Conservation (phyloP, 2,113 vertebrate species). For the Stigmatopora nigra region DNA sequence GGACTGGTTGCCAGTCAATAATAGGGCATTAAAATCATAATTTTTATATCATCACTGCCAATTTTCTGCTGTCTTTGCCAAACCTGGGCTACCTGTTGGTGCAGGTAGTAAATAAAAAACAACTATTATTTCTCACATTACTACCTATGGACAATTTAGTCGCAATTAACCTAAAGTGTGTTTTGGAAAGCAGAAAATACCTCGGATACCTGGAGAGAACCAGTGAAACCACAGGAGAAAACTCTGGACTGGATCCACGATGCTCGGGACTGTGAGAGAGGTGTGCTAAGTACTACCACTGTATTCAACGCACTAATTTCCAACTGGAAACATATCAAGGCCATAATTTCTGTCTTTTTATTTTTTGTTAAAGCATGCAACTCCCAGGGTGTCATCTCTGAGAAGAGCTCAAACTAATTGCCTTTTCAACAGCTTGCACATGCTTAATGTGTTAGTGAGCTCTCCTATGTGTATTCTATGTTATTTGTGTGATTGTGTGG, state of each 20-base stretch:
- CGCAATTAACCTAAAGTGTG: background rate
- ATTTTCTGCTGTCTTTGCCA: background rate
- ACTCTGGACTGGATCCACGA: background rate
- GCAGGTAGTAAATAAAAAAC: background rate
- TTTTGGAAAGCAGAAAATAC: background rate
- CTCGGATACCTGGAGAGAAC: background rate
- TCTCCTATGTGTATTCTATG: constrained; percentile 29
- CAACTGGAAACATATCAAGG: background rate
- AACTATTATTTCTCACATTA: background rate
- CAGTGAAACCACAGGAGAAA: background rate
- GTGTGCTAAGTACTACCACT: background rate
- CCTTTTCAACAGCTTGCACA: constrained; percentile 54
- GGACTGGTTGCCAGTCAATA: no score
- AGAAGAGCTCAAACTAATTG: constrained; percentile 43
- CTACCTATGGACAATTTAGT: background rate
- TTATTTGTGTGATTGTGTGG: constrained; percentile 16
- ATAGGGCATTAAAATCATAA: no score
- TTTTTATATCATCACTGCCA: background rate
- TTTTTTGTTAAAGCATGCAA: constrained; percentile 6
- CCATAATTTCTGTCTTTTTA: background rate
- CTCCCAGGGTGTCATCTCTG: constrained; percentile 29
- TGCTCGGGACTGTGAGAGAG: background rate
- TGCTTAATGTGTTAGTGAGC: constrained; percentile 35
- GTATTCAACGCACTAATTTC: background rate
- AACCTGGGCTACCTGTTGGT: background rate